Evolutionary conservation across 2,797 vertebrate genomes (phyloP).

Genomic region (Propithecus perrieri): DNA sequence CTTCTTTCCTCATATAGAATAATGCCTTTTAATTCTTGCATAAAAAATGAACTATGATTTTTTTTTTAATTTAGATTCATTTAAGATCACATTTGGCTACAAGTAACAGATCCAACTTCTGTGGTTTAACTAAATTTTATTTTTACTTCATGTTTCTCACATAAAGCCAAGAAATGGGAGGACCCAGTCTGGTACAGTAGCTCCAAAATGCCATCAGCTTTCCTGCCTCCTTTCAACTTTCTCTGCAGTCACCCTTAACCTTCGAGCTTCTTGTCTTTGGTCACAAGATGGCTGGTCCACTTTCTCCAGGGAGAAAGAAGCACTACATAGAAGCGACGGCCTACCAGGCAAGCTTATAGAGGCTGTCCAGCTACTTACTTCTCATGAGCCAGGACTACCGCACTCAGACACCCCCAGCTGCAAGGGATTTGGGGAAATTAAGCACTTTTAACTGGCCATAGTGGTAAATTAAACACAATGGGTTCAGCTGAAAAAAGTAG

Average conservation of each 20-base stretch:
- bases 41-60: not conserved
- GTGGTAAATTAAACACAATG: not conserved
- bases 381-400: not conserved
- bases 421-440: not conserved
- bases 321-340: not conserved
- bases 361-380: not conserved
- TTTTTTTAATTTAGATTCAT: not conserved
- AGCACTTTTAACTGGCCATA: not conserved
- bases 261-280: not conserved
- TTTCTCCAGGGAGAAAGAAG: not conserved
- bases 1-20: not conserved
- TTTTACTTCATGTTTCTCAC: not conserved
- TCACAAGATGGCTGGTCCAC: not conserved
- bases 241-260: not conserved
- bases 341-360: not conserved
- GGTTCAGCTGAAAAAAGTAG: not conserved
- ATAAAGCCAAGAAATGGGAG: not conserved
- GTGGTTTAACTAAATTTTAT: not conserved
- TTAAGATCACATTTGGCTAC: not conserved
- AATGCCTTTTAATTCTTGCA: not conserved
- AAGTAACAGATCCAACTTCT: not conserved
- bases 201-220: not conserved
- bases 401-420: not conserved
- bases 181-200: not conserved
- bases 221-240: not conserved